Conservation (phyloP, 2,113 vertebrate genomes). For the Oostethus manadensis region DNA sequence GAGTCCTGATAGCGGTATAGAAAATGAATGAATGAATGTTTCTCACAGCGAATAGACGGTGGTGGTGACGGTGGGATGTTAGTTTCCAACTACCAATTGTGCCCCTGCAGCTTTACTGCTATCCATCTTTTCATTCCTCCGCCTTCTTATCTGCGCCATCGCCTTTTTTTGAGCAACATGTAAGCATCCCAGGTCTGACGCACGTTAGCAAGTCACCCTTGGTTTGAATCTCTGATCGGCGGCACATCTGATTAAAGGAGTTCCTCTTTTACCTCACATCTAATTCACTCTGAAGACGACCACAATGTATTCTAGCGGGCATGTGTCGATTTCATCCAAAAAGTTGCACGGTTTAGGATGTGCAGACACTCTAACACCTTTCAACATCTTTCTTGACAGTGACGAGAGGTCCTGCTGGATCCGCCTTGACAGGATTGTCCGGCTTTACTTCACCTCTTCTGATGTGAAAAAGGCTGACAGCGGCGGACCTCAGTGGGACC, state of each 20-base stretch:
- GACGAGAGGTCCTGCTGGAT: constrained; percentile 21
- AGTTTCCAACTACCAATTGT: constrained; percentile 56
- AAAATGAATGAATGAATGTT: no score
- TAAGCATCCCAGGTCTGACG: no score
- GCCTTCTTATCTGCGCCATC: constrained; percentile 50
- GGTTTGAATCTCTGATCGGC: no score
- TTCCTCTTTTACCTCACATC: no score
- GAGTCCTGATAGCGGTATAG: no score
- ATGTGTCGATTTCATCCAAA: no score
- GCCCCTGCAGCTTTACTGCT: constrained; percentile 46
- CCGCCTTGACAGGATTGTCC: constrained; percentile 28
- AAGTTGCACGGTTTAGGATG: no score
- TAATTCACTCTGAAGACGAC: no score
- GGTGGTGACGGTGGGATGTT: neutral
- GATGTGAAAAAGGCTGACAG: constrained; percentile 58
- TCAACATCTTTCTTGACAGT: constrained; percentile 34
- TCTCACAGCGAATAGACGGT: neutral
- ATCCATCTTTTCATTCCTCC: constrained; percentile 52
- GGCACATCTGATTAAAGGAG: no score
- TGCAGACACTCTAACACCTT: constrained; percentile 9
- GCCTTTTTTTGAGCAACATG: neutral
- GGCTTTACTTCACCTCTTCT: constrained; percentile 30
- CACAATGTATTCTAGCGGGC: no score
- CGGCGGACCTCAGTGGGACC: constrained; percentile 19
- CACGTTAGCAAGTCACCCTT: no score